These are phyloP conservation scores for Microtus californicus DNA, from an alignment of 2,797 vertebrate genomes.

Conservation along the genomic window DNA sequence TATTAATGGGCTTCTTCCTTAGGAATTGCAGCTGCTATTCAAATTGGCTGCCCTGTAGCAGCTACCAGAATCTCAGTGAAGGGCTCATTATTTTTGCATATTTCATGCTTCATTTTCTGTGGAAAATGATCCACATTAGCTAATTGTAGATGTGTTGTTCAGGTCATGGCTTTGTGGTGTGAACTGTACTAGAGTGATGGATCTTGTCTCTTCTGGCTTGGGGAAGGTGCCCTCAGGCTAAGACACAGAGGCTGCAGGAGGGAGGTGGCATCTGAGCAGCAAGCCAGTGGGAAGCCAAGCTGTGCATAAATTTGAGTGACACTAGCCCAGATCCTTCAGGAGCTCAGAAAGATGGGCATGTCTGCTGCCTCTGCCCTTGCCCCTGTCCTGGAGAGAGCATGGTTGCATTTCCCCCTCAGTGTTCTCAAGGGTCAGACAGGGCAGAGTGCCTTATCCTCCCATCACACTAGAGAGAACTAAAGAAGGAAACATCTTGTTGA, in stretches of 20 bases:
- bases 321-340: not conserved
- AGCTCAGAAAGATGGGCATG: not conserved
- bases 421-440: not conserved
- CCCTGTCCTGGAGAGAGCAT: not conserved
- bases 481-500: not conserved
- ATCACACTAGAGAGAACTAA: not conserved
- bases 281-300: not conserved
- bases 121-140: constrained; percentile 69
- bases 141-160: constrained; percentile 71
- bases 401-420: not conserved
- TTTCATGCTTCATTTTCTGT: constrained; percentile 77
- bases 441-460: not conserved
- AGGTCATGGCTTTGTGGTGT: constrained; percentile 16
- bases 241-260: not conserved
- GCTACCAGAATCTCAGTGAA: constrained; percentile 60
- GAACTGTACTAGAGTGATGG: not conserved
- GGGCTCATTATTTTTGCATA: constrained; percentile 77
- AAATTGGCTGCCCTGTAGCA: constrained; percentile 67
- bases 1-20: constrained; percentile 68
- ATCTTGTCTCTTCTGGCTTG: not conserved
- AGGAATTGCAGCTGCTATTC: constrained; percentile 60
- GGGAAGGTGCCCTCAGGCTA: not conserved
- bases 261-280: not conserved
- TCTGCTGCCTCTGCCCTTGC: not conserved
- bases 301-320: not conserved